Evolutionary conservation across 2,888 invertebrate species (phyloP), one percentile per base, ranked within the genome.

Genomic region (Polymixis flavicincta): DNA sequence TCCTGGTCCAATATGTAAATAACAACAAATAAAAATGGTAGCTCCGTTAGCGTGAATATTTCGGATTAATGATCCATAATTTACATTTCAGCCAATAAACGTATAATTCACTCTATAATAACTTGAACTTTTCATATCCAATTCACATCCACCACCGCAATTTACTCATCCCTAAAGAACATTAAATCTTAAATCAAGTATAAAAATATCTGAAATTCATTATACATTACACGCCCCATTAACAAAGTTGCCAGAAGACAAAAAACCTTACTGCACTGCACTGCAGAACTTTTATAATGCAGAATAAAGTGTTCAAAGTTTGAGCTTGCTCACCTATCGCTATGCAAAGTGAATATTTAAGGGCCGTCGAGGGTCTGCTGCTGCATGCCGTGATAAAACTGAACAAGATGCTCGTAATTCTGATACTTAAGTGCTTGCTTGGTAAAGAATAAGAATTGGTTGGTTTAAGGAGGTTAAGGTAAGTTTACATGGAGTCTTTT

Each of bases 271-370:
- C 87, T 87, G 89, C 88, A 90, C 72, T 90, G 90, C 87, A 90
- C 73, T 90, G 90, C 87, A 87, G 85, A 85, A 78, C 78, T 86
- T 87, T 74, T 76, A 81, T 89, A 89, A 91, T 89, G 88, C 89
- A 90, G 88, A 89, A 89, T 90, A 90, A 88, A 90, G 78, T 87
- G 87, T 87, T 89, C 87, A 86, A 93, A 92, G 84, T 92, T 93
- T 91, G 88, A 91, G 87, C 89, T 87, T 74, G 87, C 86, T 85
- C 90, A 91, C 90, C 92, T 92, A 91, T 90, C 89, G 88, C 83
- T 85, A 93, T 93, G 93, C 93, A 93, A 93, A 93, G 92, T 93
- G 92, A 94, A 94, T 94, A 93, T 94, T 93, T 93, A 93, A 92
- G 90, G 90, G 89, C 85, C 68, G 42, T 32, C 85, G 79, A 88